These are phyloP conservation scores for Mirza zaza DNA, from an alignment of 2,113 vertebrate genomes.

Conservation along the genomic window DNA sequence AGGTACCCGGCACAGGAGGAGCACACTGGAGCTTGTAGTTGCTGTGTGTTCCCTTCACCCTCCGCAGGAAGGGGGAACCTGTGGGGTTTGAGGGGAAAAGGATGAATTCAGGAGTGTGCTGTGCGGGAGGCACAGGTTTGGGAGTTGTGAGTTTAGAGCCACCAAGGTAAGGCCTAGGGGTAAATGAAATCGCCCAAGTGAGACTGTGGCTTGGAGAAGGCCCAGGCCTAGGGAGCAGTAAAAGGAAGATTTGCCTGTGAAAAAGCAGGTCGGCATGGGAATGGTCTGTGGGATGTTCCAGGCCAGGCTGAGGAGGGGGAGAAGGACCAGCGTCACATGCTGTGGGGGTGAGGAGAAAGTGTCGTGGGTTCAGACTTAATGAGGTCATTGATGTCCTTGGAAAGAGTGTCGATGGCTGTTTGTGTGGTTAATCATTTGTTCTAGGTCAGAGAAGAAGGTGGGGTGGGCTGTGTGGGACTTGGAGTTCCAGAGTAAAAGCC, in stretches of 20 bases:
- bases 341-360: background rate
- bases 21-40: background rate
- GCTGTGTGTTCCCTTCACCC: background rate
- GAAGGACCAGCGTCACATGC: background rate
- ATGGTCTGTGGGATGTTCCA: background rate
- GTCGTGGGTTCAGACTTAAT: background rate
- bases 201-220: background rate
- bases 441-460: conserved; percentile 9
- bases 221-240: background rate
- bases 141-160: background rate
- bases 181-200: background rate
- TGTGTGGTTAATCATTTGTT: conserved; percentile 60
- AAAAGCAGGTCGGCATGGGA: background rate
- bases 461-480: background rate
- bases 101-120: background rate
- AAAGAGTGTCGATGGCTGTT: conserved; percentile 31
- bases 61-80: background rate
- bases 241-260: background rate
- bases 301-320: background rate
- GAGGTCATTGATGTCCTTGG: conserved; percentile 55
- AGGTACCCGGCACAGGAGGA: background rate
- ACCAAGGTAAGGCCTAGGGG: background rate
- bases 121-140: background rate
- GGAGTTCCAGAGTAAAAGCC: conserved; percentile 44
- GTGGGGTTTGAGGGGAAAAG: background rate